phyloP scores from a whole-genome alignment of 2,888 invertebrate genomes.

The Smittia sp. region DNA sequence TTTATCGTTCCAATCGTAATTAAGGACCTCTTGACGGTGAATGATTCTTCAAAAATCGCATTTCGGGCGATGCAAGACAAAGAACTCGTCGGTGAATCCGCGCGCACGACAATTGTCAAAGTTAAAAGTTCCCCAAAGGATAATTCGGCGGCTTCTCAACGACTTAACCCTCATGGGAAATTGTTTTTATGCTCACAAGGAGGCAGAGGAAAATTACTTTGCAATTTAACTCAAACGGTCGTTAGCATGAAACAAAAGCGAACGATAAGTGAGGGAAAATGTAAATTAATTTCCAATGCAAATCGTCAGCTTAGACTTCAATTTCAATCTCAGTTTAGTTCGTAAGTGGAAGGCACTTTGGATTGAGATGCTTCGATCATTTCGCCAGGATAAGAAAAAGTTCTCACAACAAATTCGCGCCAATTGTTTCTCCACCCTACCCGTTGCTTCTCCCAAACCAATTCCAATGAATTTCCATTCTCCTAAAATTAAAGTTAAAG shows the following conservation, averaged over 20 bases:
- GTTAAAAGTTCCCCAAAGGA: conserved; percentile 21
- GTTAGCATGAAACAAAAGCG: conserved; percentile 13
- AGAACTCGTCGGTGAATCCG: background rate
- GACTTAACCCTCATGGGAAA: conserved; percentile 8
- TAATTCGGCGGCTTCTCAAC: background rate
- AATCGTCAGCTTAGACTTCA: conserved; percentile 36
- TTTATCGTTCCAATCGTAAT: conserved; percentile 36
- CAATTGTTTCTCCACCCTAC: background rate
- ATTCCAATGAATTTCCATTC: conserved; percentile 24
- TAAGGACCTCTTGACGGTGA: conserved; percentile 33
- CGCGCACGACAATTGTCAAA: background rate
- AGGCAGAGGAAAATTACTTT: background rate
- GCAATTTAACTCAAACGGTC: conserved; percentile 8
- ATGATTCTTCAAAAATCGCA: conserved; percentile 35
- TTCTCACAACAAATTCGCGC: background rate
- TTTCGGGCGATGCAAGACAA: background rate
- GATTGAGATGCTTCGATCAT: too few relatives aligned
- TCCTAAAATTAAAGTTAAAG: conserved; percentile 3
- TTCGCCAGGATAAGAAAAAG: background rate
- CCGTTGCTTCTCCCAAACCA: background rate
- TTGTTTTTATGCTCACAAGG: conserved; percentile 13
- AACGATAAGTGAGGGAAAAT: too few relatives aligned
- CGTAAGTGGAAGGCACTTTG: too few relatives aligned
- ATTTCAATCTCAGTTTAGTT: conserved; percentile 3
- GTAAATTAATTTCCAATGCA: conserved; percentile 30